Base-by-base conservation (phyloP, 2,888 invertebrate species). In the Zele albiditarsus region DNA sequence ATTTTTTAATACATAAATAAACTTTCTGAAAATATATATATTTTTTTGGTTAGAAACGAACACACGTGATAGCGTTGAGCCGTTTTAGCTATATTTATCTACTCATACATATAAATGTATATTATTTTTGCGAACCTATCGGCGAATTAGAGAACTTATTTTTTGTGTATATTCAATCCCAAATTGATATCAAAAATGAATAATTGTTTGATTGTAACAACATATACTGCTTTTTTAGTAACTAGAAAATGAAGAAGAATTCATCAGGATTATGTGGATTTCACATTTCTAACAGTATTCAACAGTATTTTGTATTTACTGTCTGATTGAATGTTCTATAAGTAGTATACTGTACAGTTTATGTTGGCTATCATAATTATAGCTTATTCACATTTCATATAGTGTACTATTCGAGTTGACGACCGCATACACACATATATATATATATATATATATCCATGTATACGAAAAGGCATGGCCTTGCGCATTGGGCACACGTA, bases 21-120 rank as follows among this genome's bases (percentile, higher is more conserved):
- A 46, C 25, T 14, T 14, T n/a, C 27, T 67, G 23, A 27, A 46
- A 31, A 28, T 49, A 27, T 20, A 23, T 38, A 66, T 20, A 28
- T 53, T 53, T 68, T 31, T 25, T 68, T 57, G 68, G 68, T 68
- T 68, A 57, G 68, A 38, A 70, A 38, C 33, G 27, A 8, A 69
- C 16, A 33, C 66, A 20, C 46, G 14, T 38, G 5, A 66, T 66
- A 27, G 1, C 8, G n/a, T 1, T 33, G 33, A 33, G 1, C 0
- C 2, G 5, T 4, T 53, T n/a, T 6, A 53, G 2, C 38, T 38
- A 8, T 38, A 8, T 31, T 38, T 10, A 38, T 38, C 1, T 12
- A 38, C 38, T 12, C 12, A 38, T 12, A 12, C 38, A 8, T 8
- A 38, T 38, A 8, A 38, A 12, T 38, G 2, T 12, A 38, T 38